These are phyloP conservation scores for Oriolus oriolus DNA, from an alignment of 2,113 vertebrate genomes.

Conservation along the genomic window DNA sequence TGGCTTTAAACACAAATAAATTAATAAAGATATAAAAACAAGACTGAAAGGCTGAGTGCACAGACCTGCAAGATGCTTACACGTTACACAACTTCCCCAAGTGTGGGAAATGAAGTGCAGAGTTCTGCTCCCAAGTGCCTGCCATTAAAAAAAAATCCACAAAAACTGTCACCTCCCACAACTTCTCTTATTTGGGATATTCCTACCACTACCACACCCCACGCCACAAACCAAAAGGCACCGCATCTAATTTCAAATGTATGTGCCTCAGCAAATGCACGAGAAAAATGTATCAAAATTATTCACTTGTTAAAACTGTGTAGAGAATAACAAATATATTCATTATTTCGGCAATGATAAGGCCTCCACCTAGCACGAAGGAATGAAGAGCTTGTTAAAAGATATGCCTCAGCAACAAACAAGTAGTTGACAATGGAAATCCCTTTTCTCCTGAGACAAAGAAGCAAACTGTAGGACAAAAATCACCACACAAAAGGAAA, in stretches of 20 bases:
- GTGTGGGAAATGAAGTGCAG: neutral
- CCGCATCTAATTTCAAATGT: neutral
- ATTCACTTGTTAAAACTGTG: neutral
- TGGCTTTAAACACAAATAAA: neutral
- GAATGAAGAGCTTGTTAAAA: neutral
- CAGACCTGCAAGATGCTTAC: neutral
- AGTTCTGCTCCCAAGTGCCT: neutral
- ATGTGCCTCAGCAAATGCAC: rapidly evolving
- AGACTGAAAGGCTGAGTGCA: neutral
- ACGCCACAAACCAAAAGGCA: neutral
- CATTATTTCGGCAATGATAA: neutral
- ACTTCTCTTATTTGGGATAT: neutral
- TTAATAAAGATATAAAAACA: neutral
- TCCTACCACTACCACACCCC: neutral
- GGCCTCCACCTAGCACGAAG: neutral
- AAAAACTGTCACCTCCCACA: neutral
- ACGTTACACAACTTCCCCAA: neutral
- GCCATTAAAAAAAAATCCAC: neutral
- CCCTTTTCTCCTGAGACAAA: neutral
- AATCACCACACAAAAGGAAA: neutral
- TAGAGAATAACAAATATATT: neutral
- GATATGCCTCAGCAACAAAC: neutral
- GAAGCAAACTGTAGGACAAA: neutral
- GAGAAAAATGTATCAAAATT: neutral
- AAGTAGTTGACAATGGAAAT: neutral